phyloP scores from a whole-genome alignment of 64 coral and sea anemone species.

The Dendronephthya gigantea region DNA sequence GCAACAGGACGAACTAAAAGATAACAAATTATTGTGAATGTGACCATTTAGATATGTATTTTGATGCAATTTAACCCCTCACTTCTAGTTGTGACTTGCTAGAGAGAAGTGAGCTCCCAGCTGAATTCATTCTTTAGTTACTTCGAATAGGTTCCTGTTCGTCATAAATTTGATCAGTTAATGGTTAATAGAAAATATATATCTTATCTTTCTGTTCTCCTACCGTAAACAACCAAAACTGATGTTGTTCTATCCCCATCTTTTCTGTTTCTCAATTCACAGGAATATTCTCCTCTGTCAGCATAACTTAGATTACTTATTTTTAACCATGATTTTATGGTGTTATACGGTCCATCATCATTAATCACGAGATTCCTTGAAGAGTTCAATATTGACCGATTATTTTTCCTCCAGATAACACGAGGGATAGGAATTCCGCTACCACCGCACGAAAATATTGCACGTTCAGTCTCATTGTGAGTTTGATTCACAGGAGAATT shows the following conservation, averaged over 20 bases:
- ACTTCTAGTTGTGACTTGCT: too few species aligned
- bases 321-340: not conserved
- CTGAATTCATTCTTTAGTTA: too few species aligned
- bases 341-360: not conserved
- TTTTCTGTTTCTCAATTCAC: not conserved
- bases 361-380: not conserved
- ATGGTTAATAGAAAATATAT: too few species aligned
- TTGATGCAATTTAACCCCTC: too few species aligned
- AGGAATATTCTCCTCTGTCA: not conserved
- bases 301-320: not conserved
- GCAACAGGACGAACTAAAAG: not conserved
- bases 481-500: not conserved
- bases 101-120: too few species aligned
- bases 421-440: not conserved
- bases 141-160: too few species aligned
- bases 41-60: not conserved
- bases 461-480: not conserved
- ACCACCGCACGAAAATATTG: not conserved
- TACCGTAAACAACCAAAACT: not conserved
- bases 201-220: not conserved
- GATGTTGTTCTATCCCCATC: not conserved
- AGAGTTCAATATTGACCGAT: not conserved
- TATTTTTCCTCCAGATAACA: not conserved
- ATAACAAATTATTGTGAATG: not conserved
- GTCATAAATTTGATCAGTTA: not conserved